phyloP scores from a whole-genome alignment of 2,888 invertebrate genomes.

The Clanis bilineata region DNA sequence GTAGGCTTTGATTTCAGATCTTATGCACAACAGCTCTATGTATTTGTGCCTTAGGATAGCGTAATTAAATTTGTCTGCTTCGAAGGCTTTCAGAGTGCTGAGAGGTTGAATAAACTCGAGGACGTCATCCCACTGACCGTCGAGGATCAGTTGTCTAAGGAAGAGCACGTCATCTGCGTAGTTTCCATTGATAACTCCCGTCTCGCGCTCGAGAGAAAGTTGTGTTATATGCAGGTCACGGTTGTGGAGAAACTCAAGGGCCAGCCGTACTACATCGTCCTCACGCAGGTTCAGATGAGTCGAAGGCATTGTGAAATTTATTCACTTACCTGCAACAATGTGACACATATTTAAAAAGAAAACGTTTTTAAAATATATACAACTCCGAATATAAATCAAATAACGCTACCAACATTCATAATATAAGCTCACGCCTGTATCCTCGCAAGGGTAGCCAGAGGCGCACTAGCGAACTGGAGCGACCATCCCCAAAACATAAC shows the following conservation, averaged over 20 bases:
- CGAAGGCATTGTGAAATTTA: conserved; percentile 85
- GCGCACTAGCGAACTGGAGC: too few species aligned
- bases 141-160: conserved; percentile 95
- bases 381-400: too few species aligned
- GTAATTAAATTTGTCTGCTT: conserved; percentile 92
- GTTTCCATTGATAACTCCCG: conserved; percentile 96
- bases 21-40: conserved; percentile 95
- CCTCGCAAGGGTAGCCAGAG: too few species aligned
- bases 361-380: too few species aligned
- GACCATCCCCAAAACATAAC: too few species aligned
- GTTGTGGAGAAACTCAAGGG: conserved; percentile 93
- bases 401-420: too few species aligned
- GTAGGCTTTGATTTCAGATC: conserved; percentile 93
- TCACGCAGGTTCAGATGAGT: conserved; percentile 92
- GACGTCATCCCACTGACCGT: conserved; percentile 99
- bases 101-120: conserved; percentile 97
- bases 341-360: neutral
- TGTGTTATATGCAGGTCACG: conserved; percentile 96
- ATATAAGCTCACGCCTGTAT: too few species aligned
- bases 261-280: conserved; percentile 93
- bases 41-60: conserved; percentile 95
- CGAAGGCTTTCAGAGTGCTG: conserved; percentile 90
- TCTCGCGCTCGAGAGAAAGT: conserved; percentile 95
- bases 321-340: conserved; percentile 48
- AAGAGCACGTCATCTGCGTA: conserved; percentile 97